These are phyloP conservation scores for Grapholita molesta DNA, from an alignment of 1,140 invertebrate species.

Conservation along the genomic window DNA sequence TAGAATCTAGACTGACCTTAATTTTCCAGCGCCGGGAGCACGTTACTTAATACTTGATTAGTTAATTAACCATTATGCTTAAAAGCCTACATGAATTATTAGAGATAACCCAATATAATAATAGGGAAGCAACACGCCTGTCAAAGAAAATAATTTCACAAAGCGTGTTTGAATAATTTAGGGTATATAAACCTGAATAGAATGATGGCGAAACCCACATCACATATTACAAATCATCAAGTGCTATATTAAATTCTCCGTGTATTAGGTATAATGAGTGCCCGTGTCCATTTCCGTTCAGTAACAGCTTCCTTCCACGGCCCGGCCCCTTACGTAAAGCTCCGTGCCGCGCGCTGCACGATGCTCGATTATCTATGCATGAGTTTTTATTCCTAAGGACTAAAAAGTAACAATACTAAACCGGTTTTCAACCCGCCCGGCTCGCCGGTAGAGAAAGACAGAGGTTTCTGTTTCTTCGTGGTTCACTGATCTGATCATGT, in stretches of 20 bases:
- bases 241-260: neutral
- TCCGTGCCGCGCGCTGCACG: slow-evolving; percentile 26
- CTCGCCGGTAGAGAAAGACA: slow-evolving; percentile 61
- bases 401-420: slow-evolving; percentile 64
- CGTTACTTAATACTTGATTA: slow-evolving; percentile 14
- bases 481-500: slow-evolving; percentile 61
- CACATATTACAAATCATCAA: neutral
- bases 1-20: slow-evolving; percentile 6
- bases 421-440: slow-evolving; percentile 54
- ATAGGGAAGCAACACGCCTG: neutral
- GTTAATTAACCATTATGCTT: slow-evolving; percentile 7
- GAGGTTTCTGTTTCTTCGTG: slow-evolving; percentile 69
- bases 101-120: neutral
- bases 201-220: neutral
- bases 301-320: slow-evolving; percentile 63
- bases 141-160: neutral
- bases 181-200: neutral
- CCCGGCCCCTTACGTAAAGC: slow-evolving; percentile 44
- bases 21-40: slow-evolving; percentile 13
- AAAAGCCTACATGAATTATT: neutral
- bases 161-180: neutral
- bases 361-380: slow-evolving; percentile 62
- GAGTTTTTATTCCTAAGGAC: slow-evolving; percentile 59
- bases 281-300: slow-evolving; percentile 63
- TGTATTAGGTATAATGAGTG: slow-evolving; percentile 13